Base-by-base conservation (phyloP, 2,113 vertebrate species). In the Pedionomus torquatus region DNA sequence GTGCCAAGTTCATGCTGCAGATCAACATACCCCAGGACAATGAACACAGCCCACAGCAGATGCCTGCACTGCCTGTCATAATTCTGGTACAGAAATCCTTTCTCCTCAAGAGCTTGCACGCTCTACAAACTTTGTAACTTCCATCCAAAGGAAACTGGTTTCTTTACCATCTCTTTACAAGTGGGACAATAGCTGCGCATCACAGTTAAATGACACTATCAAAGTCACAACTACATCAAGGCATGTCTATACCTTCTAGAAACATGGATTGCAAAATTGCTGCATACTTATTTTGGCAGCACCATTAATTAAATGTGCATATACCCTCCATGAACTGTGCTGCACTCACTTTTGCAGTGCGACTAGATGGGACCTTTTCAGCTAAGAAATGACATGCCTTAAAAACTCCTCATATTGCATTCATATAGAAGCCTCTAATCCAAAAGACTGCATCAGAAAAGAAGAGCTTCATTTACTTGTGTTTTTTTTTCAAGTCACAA, bases 371-470 rank as follows among this genome's bases (percentile, higher is more conserved):
- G 4, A 63, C 30, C 74, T 92, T 57, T 89, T 60, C 72, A 94
- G 79, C 39, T 76, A 78, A 83, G 81, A 91, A 95, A 87, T 64
- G 8, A 61, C 88, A 95, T 70, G 51, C 43, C 66, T 95, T 51
- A 65, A 66, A 88, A 85, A 35, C 10, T 65, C 15, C 69, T 66
- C 87, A 54, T 90, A 52, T 4, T 84, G 43, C 44, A 76, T 64
- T 57, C 78, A n/a, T 31, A 60, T 18, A 58, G 61, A 49, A 58
- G 26, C 64, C 14, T 63, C 51, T 66, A 35, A 41, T 43, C 10
- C 44, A 80, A 69, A 86, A 76, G 11, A 57, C 35, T 20, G 20
- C 26, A 30, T 77, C 89, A 65, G 26, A 77, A 94, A 92, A 76
- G 11, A 85, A 76, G 17, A 92, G 39, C 4, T 61, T 87, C 46